These are phyloP conservation scores for Prionace glauca DNA, from an alignment of 2,797 vertebrate genomes.

Conservation along the genomic window DNA sequence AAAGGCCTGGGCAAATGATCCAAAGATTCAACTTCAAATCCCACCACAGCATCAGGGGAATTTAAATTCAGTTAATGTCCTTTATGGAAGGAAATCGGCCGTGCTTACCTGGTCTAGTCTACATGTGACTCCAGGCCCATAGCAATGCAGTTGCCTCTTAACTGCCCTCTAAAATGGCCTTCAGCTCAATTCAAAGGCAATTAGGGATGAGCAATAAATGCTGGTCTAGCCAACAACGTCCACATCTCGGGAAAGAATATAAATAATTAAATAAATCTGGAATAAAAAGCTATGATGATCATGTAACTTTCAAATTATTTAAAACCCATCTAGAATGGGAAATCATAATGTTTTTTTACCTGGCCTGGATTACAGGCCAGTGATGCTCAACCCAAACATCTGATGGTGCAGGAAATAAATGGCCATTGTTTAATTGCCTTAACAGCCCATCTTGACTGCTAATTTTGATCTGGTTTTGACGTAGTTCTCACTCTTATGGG, in stretches of 20 bases:
- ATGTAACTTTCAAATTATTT: too few relatives aligned
- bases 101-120: too few relatives aligned
- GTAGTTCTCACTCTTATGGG: not conserved
- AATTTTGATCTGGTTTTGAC: not conserved
- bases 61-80: too few relatives aligned
- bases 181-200: too few relatives aligned
- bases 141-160: too few relatives aligned
- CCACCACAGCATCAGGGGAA: not conserved
- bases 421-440: not conserved
- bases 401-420: not conserved
- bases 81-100: too few relatives aligned
- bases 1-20: not conserved
- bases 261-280: not conserved
- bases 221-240: too few relatives aligned
- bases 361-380: not conserved
- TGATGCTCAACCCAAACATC: not conserved
- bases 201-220: too few relatives aligned
- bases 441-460: not conserved
- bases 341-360: not conserved
- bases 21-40: not conserved
- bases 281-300: not conserved
- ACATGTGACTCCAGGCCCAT: too few relatives aligned
- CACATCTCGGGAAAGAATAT: too few relatives aligned
- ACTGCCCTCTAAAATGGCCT: too few relatives aligned
- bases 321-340: not conserved